phyloP scores from a whole-genome alignment of 2,797 vertebrate genomes.

The Sylvia borin region DNA sequence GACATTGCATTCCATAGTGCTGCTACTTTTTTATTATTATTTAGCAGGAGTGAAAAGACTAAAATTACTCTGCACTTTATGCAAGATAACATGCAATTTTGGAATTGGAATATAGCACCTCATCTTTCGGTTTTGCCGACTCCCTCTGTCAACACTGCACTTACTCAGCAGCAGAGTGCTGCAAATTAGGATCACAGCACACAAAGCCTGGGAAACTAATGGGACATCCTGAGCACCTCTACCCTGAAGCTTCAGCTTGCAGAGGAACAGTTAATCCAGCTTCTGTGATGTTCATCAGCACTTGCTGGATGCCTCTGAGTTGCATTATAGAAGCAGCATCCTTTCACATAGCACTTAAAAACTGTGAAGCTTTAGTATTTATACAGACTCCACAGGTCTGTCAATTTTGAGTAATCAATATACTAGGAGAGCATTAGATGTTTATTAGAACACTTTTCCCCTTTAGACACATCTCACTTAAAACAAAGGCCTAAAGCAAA shows the following conservation, averaged over 20 bases:
- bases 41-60: not conserved
- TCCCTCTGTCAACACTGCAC: not conserved
- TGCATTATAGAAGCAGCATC: not conserved
- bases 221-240: not conserved
- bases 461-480: not conserved
- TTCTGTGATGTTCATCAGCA: not conserved
- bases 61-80: not conserved
- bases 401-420: not conserved
- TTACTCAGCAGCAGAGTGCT: fast-evolving
- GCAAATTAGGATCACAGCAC: not conserved
- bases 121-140: not conserved
- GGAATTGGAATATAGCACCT: not conserved
- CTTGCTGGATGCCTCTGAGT: not conserved
- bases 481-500: not conserved
- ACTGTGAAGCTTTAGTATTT: not conserved
- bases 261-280: not conserved
- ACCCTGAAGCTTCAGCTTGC: not conserved
- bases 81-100: not conserved
- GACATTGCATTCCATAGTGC: not conserved
- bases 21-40: not conserved
- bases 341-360: not conserved
- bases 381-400: not conserved
- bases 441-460: not conserved
- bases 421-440: not conserved
- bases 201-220: not conserved